Percentiles rank a stretch among this genome's conserved stretches.
Conservation (phyloP, 1,140 invertebrate species). For the Scaptomyza graminum region DNA sequence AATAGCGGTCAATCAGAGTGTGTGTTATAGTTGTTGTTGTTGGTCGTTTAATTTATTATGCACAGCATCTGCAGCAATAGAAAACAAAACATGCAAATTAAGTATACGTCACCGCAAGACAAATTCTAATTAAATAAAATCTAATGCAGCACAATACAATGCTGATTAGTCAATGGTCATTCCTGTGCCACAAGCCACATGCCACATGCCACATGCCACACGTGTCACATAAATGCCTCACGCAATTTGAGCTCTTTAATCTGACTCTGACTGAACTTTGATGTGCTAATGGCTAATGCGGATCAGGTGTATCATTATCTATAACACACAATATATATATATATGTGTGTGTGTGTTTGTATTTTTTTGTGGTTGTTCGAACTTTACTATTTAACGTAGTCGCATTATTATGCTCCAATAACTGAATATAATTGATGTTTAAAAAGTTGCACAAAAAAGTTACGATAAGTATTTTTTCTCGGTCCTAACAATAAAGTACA, state of each 20-base stretch:
- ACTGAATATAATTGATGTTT: conserved; percentile 76
- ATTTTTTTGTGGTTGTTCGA: conserved; percentile 1
- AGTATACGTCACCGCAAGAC: conserved; percentile 33
- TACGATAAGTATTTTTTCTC: conserved; percentile 68
- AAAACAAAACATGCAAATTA: conserved; percentile 39
- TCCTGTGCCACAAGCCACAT: conserved; percentile 25
- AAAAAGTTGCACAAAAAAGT: conserved; percentile 65
- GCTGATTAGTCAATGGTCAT: conserved; percentile 40
- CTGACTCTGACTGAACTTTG: conserved; percentile 15
- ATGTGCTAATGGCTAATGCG: conserved; percentile 44
- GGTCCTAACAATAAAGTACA: conserved; percentile 15
- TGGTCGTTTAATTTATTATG: conserved; percentile 49
- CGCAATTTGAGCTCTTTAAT: conserved; percentile 18
- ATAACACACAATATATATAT: neutral
- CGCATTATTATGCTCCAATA: conserved; percentile 72
- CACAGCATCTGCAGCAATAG: conserved; percentile 14
- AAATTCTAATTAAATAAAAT: conserved; percentile 39
- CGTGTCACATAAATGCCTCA: conserved; percentile 29
- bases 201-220: conserved; percentile 17
- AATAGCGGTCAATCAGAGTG: conserved; percentile 44
- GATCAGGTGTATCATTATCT: conserved; percentile 28
- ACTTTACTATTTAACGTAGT: conserved; percentile 43
- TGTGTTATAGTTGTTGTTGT: too few relatives aligned
- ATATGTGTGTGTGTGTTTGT: too few relatives aligned
- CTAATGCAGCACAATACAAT: conserved; percentile 38